A percentile compares a stretch with the other conserved stretches of the same genome.
Conservation (phyloP, 1,140 invertebrate genomes). For the Drosophila tropicalis region DNA sequence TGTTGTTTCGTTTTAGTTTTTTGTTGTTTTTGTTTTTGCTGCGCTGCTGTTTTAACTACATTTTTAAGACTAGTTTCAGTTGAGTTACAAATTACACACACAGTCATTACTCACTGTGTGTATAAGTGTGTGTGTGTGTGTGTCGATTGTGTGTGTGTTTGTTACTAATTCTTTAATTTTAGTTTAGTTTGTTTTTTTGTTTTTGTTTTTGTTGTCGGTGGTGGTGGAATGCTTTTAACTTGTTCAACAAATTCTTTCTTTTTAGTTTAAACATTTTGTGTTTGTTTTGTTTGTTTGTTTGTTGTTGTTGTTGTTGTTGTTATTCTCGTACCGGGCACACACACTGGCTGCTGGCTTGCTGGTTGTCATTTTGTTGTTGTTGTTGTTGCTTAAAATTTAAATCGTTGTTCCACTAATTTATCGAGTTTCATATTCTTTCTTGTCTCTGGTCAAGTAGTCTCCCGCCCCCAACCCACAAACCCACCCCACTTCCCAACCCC, state of each 20-base stretch:
- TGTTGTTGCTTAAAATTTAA: conserved; percentile 59
- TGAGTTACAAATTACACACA: conserved; percentile 72
- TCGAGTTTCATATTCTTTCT: too few species aligned
- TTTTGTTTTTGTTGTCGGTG: conserved; percentile 64
- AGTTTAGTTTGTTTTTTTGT: conserved; percentile 21
- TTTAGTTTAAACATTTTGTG: conserved; percentile 6
- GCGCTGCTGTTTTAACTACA: conserved; percentile 54
- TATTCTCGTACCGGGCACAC: background rate
- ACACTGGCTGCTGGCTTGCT: background rate
- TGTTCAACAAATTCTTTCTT: conserved; percentile 18
- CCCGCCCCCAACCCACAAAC: too few species aligned
- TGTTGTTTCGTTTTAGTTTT: conserved; percentile 16
- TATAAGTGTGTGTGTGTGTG: background rate
- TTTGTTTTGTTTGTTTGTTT: too few species aligned
- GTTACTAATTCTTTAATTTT: conserved; percentile 51
- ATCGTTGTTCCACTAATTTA: conserved; percentile 52
- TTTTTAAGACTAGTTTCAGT: conserved; percentile 76
- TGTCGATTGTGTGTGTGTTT: conserved; percentile 43
- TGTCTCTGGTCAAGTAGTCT: background rate
- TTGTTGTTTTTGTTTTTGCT: conserved; percentile 44
- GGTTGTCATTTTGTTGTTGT: conserved; percentile 22
- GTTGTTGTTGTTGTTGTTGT: background rate
- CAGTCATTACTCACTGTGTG: background rate
- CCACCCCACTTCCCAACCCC: background rate
- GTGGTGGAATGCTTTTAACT: conserved; percentile 75